These are phyloP conservation scores for Lonchura striata DNA, from an alignment of 2,113 vertebrate genomes.

Conservation along the genomic window DNA sequence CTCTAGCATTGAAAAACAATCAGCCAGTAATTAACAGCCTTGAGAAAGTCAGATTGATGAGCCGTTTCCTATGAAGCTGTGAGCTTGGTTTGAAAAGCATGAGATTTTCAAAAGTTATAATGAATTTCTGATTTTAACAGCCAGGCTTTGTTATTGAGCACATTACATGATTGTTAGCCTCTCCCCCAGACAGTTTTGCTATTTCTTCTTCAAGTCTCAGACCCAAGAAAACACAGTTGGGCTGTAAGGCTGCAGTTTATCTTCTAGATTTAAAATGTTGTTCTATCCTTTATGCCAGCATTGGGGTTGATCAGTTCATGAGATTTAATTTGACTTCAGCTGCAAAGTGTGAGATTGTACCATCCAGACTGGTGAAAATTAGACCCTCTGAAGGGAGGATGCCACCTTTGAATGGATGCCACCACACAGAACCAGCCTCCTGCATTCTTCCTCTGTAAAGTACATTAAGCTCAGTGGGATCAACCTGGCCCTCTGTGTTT, in stretches of 20 bases:
- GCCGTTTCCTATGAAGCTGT: not conserved
- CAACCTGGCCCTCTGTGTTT: not conserved
- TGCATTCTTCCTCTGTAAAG: not conserved
- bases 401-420: not conserved
- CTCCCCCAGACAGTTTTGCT: not conserved
- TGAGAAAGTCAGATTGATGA: not conserved
- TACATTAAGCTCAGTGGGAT: not conserved
- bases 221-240: rapidly evolving
- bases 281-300: not conserved
- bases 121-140: not conserved
- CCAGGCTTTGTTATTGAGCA: not conserved
- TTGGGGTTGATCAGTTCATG: not conserved
- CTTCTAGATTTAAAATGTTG: not conserved
- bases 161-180: not conserved
- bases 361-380: not conserved
- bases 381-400: not conserved
- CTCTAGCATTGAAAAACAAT: not conserved
- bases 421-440: not conserved
- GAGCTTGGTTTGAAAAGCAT: not conserved
- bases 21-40: not conserved
- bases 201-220: not conserved
- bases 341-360: not conserved
- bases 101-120: not conserved
- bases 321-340: not conserved
- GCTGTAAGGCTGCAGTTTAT: not conserved